phyloP scores from a whole-genome alignment of 2,888 invertebrate species.

The Agrotis puta region DNA sequence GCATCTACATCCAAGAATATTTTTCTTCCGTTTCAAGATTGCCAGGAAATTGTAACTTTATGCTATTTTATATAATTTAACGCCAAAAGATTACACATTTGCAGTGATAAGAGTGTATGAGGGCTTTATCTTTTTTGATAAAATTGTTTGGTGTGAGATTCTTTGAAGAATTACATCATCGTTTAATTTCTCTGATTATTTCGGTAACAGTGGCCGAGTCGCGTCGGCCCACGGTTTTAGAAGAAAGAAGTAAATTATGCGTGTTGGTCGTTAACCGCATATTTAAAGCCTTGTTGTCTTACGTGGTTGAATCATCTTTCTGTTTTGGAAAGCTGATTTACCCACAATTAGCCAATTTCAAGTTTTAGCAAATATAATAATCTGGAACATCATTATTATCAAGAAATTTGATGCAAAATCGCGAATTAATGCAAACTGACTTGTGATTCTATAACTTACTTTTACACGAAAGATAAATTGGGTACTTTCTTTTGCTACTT shows the following conservation, averaged over 20 bases:
- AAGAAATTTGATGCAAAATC: too few species aligned
- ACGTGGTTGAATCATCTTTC: not conserved
- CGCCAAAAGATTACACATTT: constrained; percentile 16
- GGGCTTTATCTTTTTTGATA: constrained; percentile 38
- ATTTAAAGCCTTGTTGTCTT: not conserved
- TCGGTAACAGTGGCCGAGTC: constrained; percentile 19
- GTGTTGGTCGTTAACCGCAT: not conserved
- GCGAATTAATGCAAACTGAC: too few species aligned
- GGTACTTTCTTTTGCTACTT: not conserved
- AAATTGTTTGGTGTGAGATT: constrained; percentile 27
- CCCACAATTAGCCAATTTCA: not conserved
- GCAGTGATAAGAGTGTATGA: constrained; percentile 40
- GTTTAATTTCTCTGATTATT: constrained; percentile 33
- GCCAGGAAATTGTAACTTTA: constrained; percentile 47
- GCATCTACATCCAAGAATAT: constrained; percentile 11
- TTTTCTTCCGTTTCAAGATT: constrained; percentile 33
- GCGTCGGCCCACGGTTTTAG: not conserved
- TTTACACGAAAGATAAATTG: too few species aligned
- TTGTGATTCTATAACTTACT: too few species aligned
- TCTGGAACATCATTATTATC: too few species aligned
- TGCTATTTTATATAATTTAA: constrained; percentile 34
- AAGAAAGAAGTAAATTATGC: constrained; percentile 3
- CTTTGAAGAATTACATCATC: constrained; percentile 52
- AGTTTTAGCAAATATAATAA: too few species aligned
- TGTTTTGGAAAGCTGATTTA: not conserved